Base-by-base conservation (phyloP, 1,140 invertebrate species). In the Metopolophium dirhodum region DNA sequence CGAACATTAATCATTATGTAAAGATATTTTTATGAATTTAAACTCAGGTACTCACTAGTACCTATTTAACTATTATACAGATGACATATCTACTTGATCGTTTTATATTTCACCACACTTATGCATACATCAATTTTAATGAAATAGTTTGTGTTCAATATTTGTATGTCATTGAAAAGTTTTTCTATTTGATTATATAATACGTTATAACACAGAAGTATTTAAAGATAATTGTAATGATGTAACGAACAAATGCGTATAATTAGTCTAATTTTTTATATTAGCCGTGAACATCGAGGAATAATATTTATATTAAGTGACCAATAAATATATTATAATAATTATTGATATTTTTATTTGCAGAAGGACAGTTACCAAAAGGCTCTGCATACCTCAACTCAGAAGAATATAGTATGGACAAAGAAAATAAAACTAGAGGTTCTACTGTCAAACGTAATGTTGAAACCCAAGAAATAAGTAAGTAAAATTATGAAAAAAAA, bases 361-460 rank as follows among this genome's bases (percentile, higher is more conserved):
- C 96, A 98, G 98, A 98, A 95, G 97, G 97, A 51, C 97, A 98
- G 94, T 96, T 98, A 93, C 97, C 97, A 4, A 97, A 97, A 95
- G 97, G 97, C 87, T 97, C 97, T 8, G 96, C 96, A 87, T 98
- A 98, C 95, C 95, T 98, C 57, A 96, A 97, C 61, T 94, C 94
- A 22, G 96, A 95, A 94, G 96, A 95, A 18, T 96, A 96, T 88
- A 92, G 82, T 35, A 94, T 57, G 51, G 93, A 93, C 61, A 88
- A 77, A 85, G 83, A 94, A 92, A 91, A 94, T 45, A 61, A 93
- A 51, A 23, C n/a, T 18, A 77, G 93, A 94, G 90, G 94, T 68
- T 93, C 96, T 96, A 37, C 95, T 96, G n/a, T 95, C 95, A 94
- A 94, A 93, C 90, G 91, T 41, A 94, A 94, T 86, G 95, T 96